Conservation (phyloP, 2,888 invertebrate genomes). For the Tetragonisca angustula region DNA sequence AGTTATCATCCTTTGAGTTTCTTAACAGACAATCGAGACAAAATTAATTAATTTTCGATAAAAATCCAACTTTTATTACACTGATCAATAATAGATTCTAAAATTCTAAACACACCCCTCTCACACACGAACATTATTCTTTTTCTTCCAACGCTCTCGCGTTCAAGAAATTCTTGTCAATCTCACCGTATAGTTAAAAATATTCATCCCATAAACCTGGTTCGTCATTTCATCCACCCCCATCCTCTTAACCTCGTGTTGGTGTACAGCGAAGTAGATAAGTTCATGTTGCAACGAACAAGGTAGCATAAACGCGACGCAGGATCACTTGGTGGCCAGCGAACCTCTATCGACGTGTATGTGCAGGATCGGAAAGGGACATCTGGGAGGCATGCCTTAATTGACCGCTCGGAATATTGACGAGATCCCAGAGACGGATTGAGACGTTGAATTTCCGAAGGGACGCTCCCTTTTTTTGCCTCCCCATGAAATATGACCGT, state of each 20-base stretch:
- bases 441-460: slow-evolving; percentile 79
- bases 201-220: no score
- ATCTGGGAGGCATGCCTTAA: slow-evolving; percentile 78
- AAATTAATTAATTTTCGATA: no score
- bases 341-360: slow-evolving; percentile 60
- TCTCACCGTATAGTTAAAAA: background rate
- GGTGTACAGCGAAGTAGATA: background rate
- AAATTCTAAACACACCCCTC: background rate
- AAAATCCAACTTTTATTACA: no score
- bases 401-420: slow-evolving; percentile 80
- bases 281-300: background rate
- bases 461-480: slow-evolving; percentile 68
- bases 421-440: slow-evolving; percentile 77
- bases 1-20: no score
- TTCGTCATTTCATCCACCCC: background rate
- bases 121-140: background rate
- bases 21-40: no score
- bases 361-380: slow-evolving; percentile 65
- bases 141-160: background rate
- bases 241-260: background rate
- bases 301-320: slow-evolving; percentile 29
- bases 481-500: slow-evolving; percentile 76
- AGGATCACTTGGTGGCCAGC: slow-evolving; percentile 50
- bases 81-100: no score
- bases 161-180: background rate